Percentiles rank a stretch among this genome's conserved stretches.
Conservation (phyloP, 2,797 vertebrate species). For the Pseudochaenichthys georgianus region DNA sequence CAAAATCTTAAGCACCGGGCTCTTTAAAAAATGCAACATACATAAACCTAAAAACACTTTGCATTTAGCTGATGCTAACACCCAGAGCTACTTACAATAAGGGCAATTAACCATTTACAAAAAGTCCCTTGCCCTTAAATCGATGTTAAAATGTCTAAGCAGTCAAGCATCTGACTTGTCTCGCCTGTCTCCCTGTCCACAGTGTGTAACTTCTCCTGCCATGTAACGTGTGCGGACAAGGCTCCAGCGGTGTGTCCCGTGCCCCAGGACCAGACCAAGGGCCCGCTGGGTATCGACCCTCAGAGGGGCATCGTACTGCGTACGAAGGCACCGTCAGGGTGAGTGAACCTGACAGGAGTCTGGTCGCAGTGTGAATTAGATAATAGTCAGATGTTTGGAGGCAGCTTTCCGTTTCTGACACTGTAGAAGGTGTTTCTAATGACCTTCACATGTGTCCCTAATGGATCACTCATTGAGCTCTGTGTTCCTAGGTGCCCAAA, state of each 20-base stretch:
- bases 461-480: neutral
- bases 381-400: neutral
- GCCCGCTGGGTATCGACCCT: slow-evolving; percentile 96
- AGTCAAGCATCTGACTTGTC: neutral
- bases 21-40: no score
- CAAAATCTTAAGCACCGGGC: no score
- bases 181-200: slow-evolving; percentile 21
- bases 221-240: slow-evolving; percentile 98
- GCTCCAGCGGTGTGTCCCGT: slow-evolving; percentile 96
- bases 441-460: neutral
- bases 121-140: neutral
- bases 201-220: slow-evolving; percentile 99
- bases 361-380: neutral
- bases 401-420: no score
- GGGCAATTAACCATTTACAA: no score
- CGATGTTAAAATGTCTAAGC: neutral
- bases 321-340: slow-evolving; percentile 97
- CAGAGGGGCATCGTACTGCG: slow-evolving; percentile 96
- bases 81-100: no score
- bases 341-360: slow-evolving; percentile 58
- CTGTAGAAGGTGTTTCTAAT: no score
- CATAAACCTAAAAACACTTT: no score
- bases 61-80: no score
- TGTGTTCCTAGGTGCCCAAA: slow-evolving; percentile 90
- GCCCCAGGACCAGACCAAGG: slow-evolving; percentile 96